phyloP scores from a whole-genome alignment of 2,113 vertebrate species.

The Rissa tridactyla region DNA sequence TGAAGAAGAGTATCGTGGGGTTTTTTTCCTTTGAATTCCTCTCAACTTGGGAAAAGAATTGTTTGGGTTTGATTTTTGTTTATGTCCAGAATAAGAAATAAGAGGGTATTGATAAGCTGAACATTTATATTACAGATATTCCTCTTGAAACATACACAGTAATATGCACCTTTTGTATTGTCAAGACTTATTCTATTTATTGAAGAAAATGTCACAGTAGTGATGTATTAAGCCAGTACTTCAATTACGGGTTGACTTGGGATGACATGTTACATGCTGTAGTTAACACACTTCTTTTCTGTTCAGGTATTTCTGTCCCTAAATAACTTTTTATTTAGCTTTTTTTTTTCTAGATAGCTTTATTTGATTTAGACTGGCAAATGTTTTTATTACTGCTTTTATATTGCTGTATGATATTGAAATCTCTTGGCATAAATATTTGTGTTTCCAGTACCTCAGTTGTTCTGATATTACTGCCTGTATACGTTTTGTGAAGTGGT shows the following conservation, averaged over 20 bases:
- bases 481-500: conserved; percentile 94
- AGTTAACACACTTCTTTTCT: conserved; percentile 77
- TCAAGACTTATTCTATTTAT: conserved; percentile 85
- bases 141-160: conserved; percentile 76
- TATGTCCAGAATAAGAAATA: conserved; percentile 66
- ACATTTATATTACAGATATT: conserved; percentile 74
- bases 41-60: conserved; percentile 56
- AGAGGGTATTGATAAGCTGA: conserved; percentile 75
- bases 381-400: conserved; percentile 78
- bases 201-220: conserved; percentile 86
- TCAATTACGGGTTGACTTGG: conserved; percentile 87
- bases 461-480: conserved; percentile 91
- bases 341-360: conserved; percentile 73
- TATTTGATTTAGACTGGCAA: conserved; percentile 80
- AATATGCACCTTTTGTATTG: conserved; percentile 84
- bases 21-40: conserved; percentile 45
- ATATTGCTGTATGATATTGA: conserved; percentile 83
- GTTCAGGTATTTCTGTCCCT: conserved; percentile 81
- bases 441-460: conserved; percentile 93
- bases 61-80: conserved; percentile 65
- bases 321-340: conserved; percentile 77
- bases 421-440: conserved; percentile 86
- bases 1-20: conserved; percentile 38
- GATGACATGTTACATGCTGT: conserved; percentile 86
- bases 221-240: conserved; percentile 89